These are phyloP conservation scores for Alcedo quadribrachys DNA, from an alignment of 2,797 vertebrate species.

Conservation along the genomic window DNA sequence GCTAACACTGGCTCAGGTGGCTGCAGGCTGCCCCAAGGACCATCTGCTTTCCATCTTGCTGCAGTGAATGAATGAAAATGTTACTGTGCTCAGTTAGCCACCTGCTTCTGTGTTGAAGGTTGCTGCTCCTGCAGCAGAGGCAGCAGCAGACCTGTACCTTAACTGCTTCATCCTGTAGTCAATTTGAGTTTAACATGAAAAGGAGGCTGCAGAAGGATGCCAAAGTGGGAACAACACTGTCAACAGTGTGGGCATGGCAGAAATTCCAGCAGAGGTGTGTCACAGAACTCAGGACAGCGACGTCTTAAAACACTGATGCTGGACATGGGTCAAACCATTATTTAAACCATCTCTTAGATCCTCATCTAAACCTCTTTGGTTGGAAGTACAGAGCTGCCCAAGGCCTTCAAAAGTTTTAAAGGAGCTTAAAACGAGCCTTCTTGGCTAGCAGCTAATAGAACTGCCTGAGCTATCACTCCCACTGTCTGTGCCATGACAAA, in stretches of 20 bases:
- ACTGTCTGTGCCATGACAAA: neutral
- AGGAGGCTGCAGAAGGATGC: neutral
- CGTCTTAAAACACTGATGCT: neutral
- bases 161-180: neutral
- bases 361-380: neutral
- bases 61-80: neutral
- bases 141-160: neutral
- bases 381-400: neutral
- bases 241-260: neutral
- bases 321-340: neutral
- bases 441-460: neutral
- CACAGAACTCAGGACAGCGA: neutral
- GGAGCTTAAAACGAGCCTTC: neutral
- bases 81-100: neutral
- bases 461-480: neutral
- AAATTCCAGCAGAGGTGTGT: neutral
- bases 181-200: neutral
- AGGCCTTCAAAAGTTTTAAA: neutral
- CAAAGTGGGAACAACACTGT: neutral
- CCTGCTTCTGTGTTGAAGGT: neutral
- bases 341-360: neutral
- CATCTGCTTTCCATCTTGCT: neutral
- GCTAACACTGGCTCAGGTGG: rapidly evolving
- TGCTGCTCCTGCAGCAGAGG: neutral
- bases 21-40: neutral